Evolutionary conservation across 2,113 vertebrate species (phyloP).

Genomic region (Gymnarchus niloticus): DNA sequence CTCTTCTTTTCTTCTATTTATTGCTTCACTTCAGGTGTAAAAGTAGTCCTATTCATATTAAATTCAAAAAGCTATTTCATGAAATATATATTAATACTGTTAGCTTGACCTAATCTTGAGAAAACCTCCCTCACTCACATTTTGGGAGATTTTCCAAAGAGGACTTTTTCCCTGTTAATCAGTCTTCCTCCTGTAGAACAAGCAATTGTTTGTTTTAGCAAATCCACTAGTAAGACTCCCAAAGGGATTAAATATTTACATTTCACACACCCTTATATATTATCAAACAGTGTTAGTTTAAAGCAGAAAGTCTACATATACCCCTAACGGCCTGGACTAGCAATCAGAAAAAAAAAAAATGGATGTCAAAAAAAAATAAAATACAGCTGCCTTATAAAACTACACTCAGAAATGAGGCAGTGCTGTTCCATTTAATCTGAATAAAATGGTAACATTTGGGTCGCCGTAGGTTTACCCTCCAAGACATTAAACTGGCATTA

Average conservation of each 20-base stretch:
- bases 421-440: not conserved
- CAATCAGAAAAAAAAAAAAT: not conserved
- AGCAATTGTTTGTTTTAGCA: not conserved
- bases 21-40: not conserved
- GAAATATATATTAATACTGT: constrained; percentile 14
- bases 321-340: not conserved
- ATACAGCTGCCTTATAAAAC: constrained; percentile 1
- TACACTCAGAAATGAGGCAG: not conserved
- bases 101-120: not conserved
- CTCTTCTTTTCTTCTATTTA: not conserved
- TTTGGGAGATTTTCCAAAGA: not conserved
- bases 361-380: not conserved
- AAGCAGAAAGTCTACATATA: not conserved
- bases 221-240: not conserved
- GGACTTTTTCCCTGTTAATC: not conserved
- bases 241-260: constrained; percentile 3
- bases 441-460: not conserved
- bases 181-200: constrained; percentile 1
- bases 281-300: constrained; percentile 1
- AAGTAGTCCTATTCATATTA: not conserved
- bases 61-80: constrained; percentile 12
- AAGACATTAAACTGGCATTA: not conserved
- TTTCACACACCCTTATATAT: constrained; percentile 5
- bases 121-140: not conserved
- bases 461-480: not conserved